These are phyloP conservation scores for Bovichtus diacanthus DNA, from an alignment of 2,797 vertebrate species.

Conservation along the genomic window DNA sequence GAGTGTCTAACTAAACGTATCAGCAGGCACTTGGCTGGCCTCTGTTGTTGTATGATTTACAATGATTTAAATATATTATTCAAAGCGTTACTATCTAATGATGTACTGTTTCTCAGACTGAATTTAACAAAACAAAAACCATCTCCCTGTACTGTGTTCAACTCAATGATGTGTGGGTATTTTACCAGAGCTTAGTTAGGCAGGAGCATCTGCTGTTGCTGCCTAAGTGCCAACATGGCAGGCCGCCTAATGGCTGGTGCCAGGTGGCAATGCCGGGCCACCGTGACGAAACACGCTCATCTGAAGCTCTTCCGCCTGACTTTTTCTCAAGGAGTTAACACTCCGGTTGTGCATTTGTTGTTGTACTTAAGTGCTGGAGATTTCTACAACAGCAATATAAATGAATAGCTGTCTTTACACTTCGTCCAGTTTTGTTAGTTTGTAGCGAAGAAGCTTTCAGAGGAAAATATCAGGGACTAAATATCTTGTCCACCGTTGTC, in stretches of 20 bases:
- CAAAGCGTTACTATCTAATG: conserved; percentile 15
- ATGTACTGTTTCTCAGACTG: conserved; percentile 21
- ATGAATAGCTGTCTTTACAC: background rate
- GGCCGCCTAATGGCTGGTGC: conserved; percentile 56
- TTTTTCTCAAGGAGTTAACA: conserved; percentile 12
- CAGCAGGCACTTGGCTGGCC: conserved; percentile 44
- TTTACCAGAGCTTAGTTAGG: conserved; percentile 58
- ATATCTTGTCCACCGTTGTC: background rate
- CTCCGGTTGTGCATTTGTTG: background rate
- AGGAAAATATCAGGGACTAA: background rate
- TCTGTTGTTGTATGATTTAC: conserved; percentile 48
- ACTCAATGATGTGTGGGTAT: conserved; percentile 62
- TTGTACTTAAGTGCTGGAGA: background rate
- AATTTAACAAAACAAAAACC: conserved; percentile 48
- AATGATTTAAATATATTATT: conserved; percentile 33
- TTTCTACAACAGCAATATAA: background rate
- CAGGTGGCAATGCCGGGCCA: conserved; percentile 61
- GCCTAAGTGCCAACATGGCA: conserved; percentile 66
- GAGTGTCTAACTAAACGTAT: conserved; percentile 30
- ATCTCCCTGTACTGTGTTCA: conserved; percentile 24
- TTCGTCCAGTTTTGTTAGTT: background rate
- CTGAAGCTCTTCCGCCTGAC: conserved; percentile 29
- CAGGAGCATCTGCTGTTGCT: conserved; percentile 60
- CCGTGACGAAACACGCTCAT: conserved; percentile 49
- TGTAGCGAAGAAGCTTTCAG: background rate